Evolutionary conservation across 2,797 vertebrate genomes (phyloP).

Genomic region (Enteromius afrohamiltoni): DNA sequence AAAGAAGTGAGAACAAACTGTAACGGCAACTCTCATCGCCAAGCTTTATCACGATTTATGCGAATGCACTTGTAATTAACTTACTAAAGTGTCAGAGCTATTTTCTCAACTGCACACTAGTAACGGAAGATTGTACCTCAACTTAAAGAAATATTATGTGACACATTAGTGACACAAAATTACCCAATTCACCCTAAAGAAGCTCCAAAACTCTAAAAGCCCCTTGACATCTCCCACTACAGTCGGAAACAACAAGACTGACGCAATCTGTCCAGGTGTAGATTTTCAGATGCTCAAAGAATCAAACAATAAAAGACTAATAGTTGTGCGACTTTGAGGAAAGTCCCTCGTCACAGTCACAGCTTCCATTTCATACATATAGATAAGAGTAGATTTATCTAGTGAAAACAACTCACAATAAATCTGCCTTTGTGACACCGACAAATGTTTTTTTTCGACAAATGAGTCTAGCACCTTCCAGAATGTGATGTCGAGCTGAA

Average conservation of each 20-base stretch:
- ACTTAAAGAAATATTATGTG: background rate
- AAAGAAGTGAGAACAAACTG: background rate
- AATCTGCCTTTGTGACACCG: background rate
- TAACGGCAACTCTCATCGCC: background rate
- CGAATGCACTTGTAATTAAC: background rate
- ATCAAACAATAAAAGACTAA: constrained; percentile 16
- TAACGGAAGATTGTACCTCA: background rate
- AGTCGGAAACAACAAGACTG: constrained; percentile 1
- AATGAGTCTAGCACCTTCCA: background rate
- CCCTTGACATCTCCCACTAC: background rate
- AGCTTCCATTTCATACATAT: constrained; percentile 10
- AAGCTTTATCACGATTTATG: background rate
- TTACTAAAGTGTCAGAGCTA: background rate
- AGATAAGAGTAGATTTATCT: constrained; percentile 1
- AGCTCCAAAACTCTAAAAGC: background rate
- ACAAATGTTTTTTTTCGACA: constrained; percentile 7
- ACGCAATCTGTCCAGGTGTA: background rate
- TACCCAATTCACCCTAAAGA: background rate
- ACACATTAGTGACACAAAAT: background rate
- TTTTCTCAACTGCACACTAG: background rate
- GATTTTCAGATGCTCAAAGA: constrained; percentile 6
- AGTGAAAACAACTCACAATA: background rate
- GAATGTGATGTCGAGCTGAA: background rate
- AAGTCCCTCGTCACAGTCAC: constrained; percentile 16
- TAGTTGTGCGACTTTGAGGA: background rate